Conservation (phyloP, 2,113 vertebrate species). For the Microtus pennsylvanicus region DNA sequence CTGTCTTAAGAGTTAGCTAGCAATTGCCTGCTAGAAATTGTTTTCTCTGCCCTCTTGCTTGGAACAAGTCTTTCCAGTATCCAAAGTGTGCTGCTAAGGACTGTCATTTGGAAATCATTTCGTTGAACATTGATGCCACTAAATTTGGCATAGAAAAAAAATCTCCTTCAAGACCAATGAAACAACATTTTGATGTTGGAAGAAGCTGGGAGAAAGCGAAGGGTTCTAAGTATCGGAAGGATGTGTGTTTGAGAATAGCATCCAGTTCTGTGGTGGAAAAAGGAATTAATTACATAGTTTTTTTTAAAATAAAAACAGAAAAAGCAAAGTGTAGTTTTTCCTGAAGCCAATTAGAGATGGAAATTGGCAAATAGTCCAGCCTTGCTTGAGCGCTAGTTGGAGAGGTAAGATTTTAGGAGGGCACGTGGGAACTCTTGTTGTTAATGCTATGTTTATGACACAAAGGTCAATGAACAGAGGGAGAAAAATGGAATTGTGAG, state of each 20-base stretch:
- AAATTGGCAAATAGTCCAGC: neutral
- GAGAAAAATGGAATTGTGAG: neutral
- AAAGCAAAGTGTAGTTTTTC: neutral
- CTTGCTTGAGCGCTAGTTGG: neutral
- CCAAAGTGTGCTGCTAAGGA: neutral
- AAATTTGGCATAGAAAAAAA: neutral
- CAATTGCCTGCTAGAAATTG: neutral
- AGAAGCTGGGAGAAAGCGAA: slow-evolving; percentile 17
- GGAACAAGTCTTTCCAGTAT: neutral
- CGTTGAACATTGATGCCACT: neutral
- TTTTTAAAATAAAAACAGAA: neutral
- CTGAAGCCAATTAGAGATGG: neutral
- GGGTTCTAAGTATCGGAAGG: neutral
- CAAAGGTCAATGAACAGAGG: neutral
- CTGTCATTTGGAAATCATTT: slow-evolving; percentile 39
- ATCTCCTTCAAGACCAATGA: neutral
- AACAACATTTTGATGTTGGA: slow-evolving; percentile 47
- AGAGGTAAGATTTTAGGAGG: slow-evolving; percentile 6
- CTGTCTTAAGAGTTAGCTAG: neutral
- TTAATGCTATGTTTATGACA: neutral
- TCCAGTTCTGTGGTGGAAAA: neutral
- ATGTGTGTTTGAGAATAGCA: neutral
- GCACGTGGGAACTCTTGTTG: neutral
- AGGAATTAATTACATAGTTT: neutral
- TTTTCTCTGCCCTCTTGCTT: neutral